These are phyloP conservation scores for Melanostoma mellinum DNA, from an alignment of 2,888 invertebrate species.

Conservation along the genomic window DNA sequence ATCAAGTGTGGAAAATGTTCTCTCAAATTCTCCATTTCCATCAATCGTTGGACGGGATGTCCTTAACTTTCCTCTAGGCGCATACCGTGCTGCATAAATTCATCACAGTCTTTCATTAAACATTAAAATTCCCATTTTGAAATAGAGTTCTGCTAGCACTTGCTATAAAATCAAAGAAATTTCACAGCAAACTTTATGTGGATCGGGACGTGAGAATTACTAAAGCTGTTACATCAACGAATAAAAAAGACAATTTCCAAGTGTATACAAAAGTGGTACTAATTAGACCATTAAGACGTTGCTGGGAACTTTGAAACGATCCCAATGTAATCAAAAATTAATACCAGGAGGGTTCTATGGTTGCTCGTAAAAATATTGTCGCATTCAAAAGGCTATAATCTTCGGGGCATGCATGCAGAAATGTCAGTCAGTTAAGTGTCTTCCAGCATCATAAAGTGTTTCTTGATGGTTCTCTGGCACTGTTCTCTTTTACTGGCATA, in stretches of 20 bases:
- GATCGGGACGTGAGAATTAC: slow-evolving; percentile 63
- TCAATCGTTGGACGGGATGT: slow-evolving; percentile 46
- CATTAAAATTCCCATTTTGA: slow-evolving; percentile 55
- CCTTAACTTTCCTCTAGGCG: slow-evolving; percentile 14
- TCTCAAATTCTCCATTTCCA: slow-evolving; percentile 59
- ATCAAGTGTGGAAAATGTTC: slow-evolving; percentile 62
- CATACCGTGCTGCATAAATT: slow-evolving; percentile 56
- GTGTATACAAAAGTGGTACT: slow-evolving; percentile 52
- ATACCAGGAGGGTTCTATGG: slow-evolving; percentile 48
- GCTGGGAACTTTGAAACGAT: slow-evolving; percentile 43
- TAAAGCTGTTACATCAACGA: slow-evolving; percentile 43
- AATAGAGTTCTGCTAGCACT: slow-evolving; percentile 8
- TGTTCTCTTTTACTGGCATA: slow-evolving; percentile 24
- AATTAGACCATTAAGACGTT: slow-evolving; percentile 64
- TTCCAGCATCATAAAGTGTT: slow-evolving; percentile 43
- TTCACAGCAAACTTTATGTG: slow-evolving; percentile 58
- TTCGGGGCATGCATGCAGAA: slow-evolving; percentile 60
- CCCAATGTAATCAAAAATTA: slow-evolving; percentile 67
- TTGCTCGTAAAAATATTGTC: slow-evolving; percentile 71
- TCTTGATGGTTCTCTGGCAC: slow-evolving; percentile 17
- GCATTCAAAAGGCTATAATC: slow-evolving; percentile 63
- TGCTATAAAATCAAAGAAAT: slow-evolving; percentile 67
- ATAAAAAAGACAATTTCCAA: slow-evolving; percentile 57
- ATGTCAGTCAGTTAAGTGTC: slow-evolving; percentile 61
- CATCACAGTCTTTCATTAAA: slow-evolving; percentile 37